Evolutionary conservation across 2,888 invertebrate genomes (phyloP).

Genomic region (Lasioglossum morio): DNA sequence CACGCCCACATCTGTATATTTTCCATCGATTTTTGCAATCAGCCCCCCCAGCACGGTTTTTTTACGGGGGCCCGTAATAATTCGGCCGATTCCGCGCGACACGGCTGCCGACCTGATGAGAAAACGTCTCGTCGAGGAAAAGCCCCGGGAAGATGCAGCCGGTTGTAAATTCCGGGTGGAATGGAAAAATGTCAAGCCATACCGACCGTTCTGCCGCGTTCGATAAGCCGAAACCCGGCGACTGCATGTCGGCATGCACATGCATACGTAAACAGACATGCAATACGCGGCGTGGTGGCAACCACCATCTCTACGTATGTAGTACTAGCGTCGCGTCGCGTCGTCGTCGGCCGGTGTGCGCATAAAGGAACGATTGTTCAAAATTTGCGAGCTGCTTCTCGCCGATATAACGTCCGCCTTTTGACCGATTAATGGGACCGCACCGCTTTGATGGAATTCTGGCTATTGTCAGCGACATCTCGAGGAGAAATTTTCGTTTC

Average conservation of each 20-base stretch:
- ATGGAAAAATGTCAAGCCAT: constrained; percentile 71
- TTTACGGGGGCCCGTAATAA: constrained; percentile 28
- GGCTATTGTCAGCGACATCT: not conserved
- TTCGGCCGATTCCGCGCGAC: not conserved
- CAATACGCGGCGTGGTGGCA: constrained; percentile 33
- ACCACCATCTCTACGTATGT: not conserved
- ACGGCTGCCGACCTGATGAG: constrained; percentile 48
- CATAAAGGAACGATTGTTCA: constrained; percentile 52
- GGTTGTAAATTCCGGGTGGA: constrained; percentile 63
- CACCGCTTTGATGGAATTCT: constrained; percentile 2
- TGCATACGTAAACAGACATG: constrained; percentile 70
- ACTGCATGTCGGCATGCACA: constrained; percentile 67
- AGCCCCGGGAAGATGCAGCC: constrained; percentile 51
- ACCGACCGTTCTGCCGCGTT: constrained; percentile 48
- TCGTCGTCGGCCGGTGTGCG: constrained; percentile 16
- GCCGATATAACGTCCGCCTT: not conserved
- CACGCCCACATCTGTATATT: not conserved
- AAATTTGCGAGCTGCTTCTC: constrained; percentile 44
- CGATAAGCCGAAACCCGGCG: constrained; percentile 70
- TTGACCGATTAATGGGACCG: constrained; percentile 1
- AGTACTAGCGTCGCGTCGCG: not conserved
- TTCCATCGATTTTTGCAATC: not conserved
- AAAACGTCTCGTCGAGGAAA: constrained; percentile 46
- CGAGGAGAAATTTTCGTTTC: not conserved
- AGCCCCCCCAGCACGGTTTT: not conserved